A percentile compares a stretch with the other conserved stretches of the same genome.
phyloP scores from a whole-genome alignment of 1,140 invertebrate genomes.

The Tetramorium simillimum region DNA sequence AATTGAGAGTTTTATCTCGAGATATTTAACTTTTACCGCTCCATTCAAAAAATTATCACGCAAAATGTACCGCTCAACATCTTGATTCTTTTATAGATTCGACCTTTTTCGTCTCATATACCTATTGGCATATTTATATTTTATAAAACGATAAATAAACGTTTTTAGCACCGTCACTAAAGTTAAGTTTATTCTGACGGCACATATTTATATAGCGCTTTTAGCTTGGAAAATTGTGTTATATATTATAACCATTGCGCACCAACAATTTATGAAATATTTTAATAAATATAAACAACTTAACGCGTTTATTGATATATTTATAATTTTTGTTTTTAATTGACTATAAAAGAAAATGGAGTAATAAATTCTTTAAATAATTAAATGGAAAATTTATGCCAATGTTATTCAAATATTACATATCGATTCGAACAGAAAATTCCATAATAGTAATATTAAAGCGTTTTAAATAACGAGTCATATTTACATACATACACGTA shows the following conservation, averaged over 20 bases:
- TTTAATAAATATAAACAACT: background rate
- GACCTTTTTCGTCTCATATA: background rate
- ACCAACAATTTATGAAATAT: background rate
- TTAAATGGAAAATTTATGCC: background rate
- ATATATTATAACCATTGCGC: background rate
- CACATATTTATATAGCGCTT: background rate
- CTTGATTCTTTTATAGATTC: background rate
- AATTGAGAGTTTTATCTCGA: background rate
- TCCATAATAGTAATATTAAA: background rate
- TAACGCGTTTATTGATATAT: background rate
- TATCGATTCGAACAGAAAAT: background rate
- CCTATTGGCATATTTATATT: background rate
- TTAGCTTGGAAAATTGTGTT: background rate
- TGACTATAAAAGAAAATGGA: background rate
- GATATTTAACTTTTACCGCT: constrained; percentile 3
- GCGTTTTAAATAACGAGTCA: background rate
- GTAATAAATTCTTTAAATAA: background rate
- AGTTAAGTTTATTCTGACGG: background rate
- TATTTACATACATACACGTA: too few species aligned
- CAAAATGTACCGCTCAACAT: background rate
- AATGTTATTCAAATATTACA: background rate
- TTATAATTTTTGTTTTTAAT: background rate
- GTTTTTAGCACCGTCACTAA: background rate
- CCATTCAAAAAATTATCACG: background rate
- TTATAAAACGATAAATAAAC: background rate